Percentiles rank a stretch among this genome's conserved stretches.
phyloP scores from a whole-genome alignment of 2,797 vertebrate genomes.

The Brotula barbata region DNA sequence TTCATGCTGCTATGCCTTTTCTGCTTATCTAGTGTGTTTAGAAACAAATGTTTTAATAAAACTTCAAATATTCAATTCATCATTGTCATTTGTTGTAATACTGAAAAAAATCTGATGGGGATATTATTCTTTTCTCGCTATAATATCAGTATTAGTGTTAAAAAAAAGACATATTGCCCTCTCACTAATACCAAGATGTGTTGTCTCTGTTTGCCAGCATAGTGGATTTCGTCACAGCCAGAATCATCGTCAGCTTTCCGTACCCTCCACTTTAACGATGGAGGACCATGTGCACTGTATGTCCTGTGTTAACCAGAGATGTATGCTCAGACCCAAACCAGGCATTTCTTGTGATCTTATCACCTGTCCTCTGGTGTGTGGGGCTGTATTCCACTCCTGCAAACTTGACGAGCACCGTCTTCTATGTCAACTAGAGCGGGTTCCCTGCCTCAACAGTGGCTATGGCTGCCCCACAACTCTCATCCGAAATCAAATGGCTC shows the following conservation, averaged over 20 bases:
- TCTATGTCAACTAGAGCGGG: conserved; percentile 89
- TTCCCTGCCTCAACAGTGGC: conserved; percentile 91
- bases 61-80: no score
- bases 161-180: no score
- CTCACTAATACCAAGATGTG: conserved; percentile 2
- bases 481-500: conserved; percentile 88
- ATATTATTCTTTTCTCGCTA: no score
- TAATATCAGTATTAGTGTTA: no score
- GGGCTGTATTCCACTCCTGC: conserved; percentile 93
- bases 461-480: conserved; percentile 91
- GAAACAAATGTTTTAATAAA: no score
- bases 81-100: no score
- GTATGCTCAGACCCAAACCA: conserved; percentile 84
- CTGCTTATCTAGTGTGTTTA: no score
- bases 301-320: conserved; percentile 90
- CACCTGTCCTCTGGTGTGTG: conserved; percentile 88
- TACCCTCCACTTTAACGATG: conserved; percentile 57
- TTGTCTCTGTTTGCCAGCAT: conserved; percentile 43
- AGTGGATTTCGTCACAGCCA: conserved; percentile 34
- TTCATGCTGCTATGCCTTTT: no score
- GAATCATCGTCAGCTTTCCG: conserved; percentile 5
- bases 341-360: conserved; percentile 90
- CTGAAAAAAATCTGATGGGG: no score
- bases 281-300: conserved; percentile 90
- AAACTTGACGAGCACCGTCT: conserved; percentile 92